phyloP scores from a whole-genome alignment of 2,797 vertebrate genomes.

The Melopsittacus undulatus region DNA sequence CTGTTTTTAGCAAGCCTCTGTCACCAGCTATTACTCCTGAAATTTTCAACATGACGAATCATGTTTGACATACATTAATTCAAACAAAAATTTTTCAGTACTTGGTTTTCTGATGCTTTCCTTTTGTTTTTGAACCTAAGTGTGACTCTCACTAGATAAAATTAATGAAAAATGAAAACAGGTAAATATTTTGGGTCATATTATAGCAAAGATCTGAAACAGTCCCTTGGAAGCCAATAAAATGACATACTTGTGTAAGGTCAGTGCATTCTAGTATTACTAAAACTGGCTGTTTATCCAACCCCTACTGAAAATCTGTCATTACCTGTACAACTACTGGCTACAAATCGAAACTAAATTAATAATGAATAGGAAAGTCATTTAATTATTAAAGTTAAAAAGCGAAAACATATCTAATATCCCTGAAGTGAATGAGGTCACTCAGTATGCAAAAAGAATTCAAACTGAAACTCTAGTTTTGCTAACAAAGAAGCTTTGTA shows the following conservation, averaged over 20 bases:
- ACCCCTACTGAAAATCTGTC: slow-evolving; percentile 39
- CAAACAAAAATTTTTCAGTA: background rate
- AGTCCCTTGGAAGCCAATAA: background rate
- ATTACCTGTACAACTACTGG: slow-evolving; percentile 30
- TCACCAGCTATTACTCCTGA: background rate
- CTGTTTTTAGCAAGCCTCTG: background rate
- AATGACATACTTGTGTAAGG: background rate
- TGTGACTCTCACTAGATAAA: background rate
- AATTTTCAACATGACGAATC: background rate
- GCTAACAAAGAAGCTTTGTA: slow-evolving; percentile 49
- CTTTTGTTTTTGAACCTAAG: background rate
- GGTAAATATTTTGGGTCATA: background rate
- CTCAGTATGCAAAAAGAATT: slow-evolving; percentile 40
- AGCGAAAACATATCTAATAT: background rate
- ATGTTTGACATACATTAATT: background rate
- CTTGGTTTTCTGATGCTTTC: background rate
- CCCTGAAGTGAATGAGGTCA: slow-evolving; percentile 61
- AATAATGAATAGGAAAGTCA: slow-evolving; percentile 58
- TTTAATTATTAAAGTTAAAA: slow-evolving; percentile 64
- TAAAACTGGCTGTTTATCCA: slow-evolving; percentile 39
- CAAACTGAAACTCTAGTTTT: slow-evolving; percentile 32
- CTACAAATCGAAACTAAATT: slow-evolving; percentile 49
- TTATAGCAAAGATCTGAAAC: background rate
- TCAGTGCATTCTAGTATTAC: slow-evolving; percentile 35
- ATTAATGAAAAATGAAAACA: background rate